A percentile compares a stretch with the other conserved stretches of the same genome.
Conservation (phyloP, 2,113 vertebrate species). For the Coturnix japonica region DNA sequence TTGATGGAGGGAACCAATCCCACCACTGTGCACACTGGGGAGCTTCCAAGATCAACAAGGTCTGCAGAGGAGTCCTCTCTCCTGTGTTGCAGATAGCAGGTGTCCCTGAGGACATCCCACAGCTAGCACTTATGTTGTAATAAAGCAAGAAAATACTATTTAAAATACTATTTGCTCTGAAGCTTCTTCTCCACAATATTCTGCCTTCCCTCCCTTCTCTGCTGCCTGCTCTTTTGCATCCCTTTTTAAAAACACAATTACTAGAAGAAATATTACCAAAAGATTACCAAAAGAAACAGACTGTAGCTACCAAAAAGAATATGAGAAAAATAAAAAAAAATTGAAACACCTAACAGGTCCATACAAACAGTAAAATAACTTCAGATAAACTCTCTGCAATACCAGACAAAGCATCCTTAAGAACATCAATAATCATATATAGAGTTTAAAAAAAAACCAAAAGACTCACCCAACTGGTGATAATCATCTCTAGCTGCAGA, state of each 20-base stretch:
- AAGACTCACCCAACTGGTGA: too few species aligned
- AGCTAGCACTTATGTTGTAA: background rate
- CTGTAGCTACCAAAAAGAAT: background rate
- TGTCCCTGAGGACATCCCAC: background rate
- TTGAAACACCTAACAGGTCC: background rate
- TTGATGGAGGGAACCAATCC: background rate
- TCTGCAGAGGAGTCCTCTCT: background rate
- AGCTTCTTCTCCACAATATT: background rate
- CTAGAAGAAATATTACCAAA: background rate
- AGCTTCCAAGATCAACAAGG: background rate
- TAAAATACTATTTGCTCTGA: background rate
- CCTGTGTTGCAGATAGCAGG: background rate
- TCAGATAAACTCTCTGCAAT: too few species aligned
- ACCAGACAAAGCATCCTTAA: too few species aligned
- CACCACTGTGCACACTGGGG: background rate
- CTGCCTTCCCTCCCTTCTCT: background rate
- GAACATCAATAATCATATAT: too few species aligned
- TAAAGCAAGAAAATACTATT: background rate
- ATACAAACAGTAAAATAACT: too few species aligned
- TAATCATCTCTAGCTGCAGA: too few species aligned
- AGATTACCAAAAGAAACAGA: too few species aligned
- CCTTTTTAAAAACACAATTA: background rate
- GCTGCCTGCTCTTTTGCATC: background rate
- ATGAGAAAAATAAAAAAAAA: background rate
- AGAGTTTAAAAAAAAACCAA: too few species aligned